Base-by-base conservation (phyloP, 2,888 invertebrate species). In the Drosophila paranaensis region DNA sequence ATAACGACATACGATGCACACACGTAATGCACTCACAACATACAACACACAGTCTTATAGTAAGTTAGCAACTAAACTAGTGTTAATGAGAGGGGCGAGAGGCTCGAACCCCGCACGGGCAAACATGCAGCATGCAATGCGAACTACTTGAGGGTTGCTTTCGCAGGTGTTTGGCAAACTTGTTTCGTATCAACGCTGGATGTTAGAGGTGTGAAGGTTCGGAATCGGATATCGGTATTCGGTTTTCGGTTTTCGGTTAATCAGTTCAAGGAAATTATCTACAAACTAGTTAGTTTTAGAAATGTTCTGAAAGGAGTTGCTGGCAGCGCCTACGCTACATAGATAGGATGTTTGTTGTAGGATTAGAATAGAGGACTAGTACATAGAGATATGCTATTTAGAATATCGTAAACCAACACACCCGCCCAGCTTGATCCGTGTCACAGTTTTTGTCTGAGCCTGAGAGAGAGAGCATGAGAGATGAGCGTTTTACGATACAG, bases 371-470 rank as follows among this genome's bases (percentile, higher is more conserved):
- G 63, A 79, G 79, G 63, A 66, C 61, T 57, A 64, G 54, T 71
- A 78, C 61, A 74, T 63, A 77, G 69, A 71, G 62, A 53, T 74
- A 65, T 46, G 64, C 58, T 64, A 71, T 72, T 68, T 74, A 66
- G 53, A 63, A 58, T 63, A 74, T 79, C 56, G 72, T 72, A 74
- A 85, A 79, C 87, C 87, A 81, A 86, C 89, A 87, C 87, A 87
- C 87, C 87, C 87, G 90, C 87, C 87, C 87, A 79, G 87, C 83
- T 70, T 74, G 56, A 74, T 82, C 84, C 82, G 66, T 81, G 66
- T 71, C 73, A 57, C 53, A 40, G 54, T 69, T 69, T 74, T 69
- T 77, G 64, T 81, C 77, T 63, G 72, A 68, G 86, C 79, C 76
- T 79, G 72, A 78, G 72, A 78, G 74, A 69, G 82, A 78, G 75